Percentiles rank a stretch among this genome's conserved stretches.
Conservation (phyloP, 1,140 invertebrate genomes). For the Drosophila takahashii region DNA sequence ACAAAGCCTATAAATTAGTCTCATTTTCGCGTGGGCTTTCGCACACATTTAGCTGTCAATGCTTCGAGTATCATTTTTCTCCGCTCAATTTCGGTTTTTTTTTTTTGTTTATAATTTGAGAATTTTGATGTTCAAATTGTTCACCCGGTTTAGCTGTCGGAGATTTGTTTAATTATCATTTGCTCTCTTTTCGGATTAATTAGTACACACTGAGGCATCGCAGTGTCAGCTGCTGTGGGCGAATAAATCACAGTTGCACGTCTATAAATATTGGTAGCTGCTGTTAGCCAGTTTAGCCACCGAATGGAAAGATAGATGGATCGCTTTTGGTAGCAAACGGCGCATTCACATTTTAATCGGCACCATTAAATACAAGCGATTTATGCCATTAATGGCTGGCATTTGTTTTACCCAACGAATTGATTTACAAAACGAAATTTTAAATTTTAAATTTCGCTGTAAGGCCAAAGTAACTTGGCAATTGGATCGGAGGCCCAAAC, state of each 20-base stretch:
- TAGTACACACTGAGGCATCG: slow-evolving; percentile 27
- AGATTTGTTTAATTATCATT: slow-evolving; percentile 62
- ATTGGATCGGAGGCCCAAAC: slow-evolving; percentile 43
- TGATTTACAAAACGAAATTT: slow-evolving; percentile 54
- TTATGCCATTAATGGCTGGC: slow-evolving; percentile 42
- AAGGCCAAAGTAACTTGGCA: slow-evolving; percentile 42
- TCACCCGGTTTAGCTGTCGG: slow-evolving; percentile 24
- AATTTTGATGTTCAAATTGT: slow-evolving; percentile 4
- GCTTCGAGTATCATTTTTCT: slow-evolving; percentile 17
- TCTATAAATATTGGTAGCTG: slow-evolving; percentile 60
- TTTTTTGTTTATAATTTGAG: not conserved
- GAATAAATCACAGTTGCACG: slow-evolving; percentile 39
- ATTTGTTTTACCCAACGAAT: slow-evolving; percentile 65
- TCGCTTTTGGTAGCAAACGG: slow-evolving; percentile 59
- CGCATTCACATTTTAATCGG: slow-evolving; percentile 67
- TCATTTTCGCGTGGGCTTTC: slow-evolving; percentile 61
- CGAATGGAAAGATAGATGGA: slow-evolving; percentile 59
- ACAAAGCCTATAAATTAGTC: slow-evolving; percentile 57
- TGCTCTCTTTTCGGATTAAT: slow-evolving; percentile 56
- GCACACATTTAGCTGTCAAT: slow-evolving; percentile 16
- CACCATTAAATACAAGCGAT: slow-evolving; percentile 60
- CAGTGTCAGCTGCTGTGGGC: slow-evolving; percentile 2
- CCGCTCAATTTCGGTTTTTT: slow-evolving; percentile 3
- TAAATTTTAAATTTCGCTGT: not conserved
- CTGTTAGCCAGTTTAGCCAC: slow-evolving; percentile 56